Evolutionary conservation across 92 coral and sea anemone species (phyloP).

Genomic region (Porites cylindrica): DNA sequence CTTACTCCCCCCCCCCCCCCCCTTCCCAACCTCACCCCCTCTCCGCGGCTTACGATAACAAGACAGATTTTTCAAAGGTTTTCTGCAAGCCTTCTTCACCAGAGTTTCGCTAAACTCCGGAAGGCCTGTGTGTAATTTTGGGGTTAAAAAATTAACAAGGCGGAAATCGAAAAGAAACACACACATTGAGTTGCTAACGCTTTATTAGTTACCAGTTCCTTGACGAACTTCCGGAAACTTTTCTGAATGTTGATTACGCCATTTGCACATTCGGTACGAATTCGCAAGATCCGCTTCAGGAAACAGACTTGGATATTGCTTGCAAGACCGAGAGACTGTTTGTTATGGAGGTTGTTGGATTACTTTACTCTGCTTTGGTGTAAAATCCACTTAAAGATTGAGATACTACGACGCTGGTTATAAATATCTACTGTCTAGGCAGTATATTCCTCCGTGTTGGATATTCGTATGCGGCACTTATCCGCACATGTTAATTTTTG

Average conservation of each 20-base stretch:
- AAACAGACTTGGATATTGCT: background rate
- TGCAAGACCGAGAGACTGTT: background rate
- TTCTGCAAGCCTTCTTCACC: too few relatives aligned
- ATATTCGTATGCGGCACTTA: background rate
- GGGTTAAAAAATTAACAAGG: too few relatives aligned
- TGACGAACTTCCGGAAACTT: background rate
- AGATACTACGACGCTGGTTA: background rate
- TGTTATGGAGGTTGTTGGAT: background rate
- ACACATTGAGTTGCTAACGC: background rate
- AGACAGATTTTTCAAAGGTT: too few relatives aligned
- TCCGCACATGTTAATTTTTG: too few relatives aligned
- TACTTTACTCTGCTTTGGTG: background rate
- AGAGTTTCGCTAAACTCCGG: too few relatives aligned
- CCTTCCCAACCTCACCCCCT: too few relatives aligned
- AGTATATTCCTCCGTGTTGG: background rate
- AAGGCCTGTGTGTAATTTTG: too few relatives aligned
- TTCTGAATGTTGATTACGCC: background rate
- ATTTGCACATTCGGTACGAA: background rate
- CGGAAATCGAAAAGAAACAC: too few relatives aligned
- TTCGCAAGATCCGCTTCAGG: background rate
- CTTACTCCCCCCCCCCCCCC: too few relatives aligned
- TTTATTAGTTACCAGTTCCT: constrained; percentile 17
- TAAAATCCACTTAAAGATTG: background rate
- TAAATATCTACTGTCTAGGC: background rate
- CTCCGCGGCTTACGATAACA: too few relatives aligned